Percentiles rank a stretch among this genome's conserved stretches.
These are phyloP conservation scores for Triplophysa yarkandensis DNA, from an alignment of 2,797 vertebrate species.

Conservation along the genomic window DNA sequence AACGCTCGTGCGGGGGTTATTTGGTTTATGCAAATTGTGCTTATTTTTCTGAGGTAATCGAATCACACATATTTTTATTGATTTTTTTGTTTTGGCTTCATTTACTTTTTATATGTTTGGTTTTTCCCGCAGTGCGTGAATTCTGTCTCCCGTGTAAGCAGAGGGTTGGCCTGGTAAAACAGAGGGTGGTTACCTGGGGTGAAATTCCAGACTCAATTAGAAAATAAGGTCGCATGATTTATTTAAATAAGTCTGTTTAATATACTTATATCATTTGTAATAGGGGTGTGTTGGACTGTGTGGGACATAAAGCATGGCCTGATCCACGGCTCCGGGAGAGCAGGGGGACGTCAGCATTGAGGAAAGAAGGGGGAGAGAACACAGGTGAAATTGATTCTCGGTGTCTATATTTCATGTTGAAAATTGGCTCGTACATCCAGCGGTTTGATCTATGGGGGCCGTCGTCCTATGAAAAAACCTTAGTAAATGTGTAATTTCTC, in stretches of 20 bases:
- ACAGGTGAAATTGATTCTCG: slow-evolving; percentile 95
- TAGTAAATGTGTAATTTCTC: slow-evolving; percentile 99
- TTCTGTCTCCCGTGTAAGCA: neutral
- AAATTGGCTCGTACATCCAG: slow-evolving; percentile 98
- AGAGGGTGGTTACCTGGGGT: slow-evolving; percentile 23
- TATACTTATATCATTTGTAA: slow-evolving; percentile 60
- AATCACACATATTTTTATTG: slow-evolving; percentile 19
- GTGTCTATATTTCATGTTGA: slow-evolving; percentile 99
- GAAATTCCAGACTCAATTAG: slow-evolving; percentile 52
- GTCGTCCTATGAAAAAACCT: slow-evolving; percentile 99
- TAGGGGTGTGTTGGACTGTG: slow-evolving; percentile 56
- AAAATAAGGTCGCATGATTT: slow-evolving; percentile 54
- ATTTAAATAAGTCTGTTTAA: slow-evolving; percentile 63
- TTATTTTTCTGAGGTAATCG: slow-evolving; percentile 1
- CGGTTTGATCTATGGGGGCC: slow-evolving; percentile 98
- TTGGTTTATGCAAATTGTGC: slow-evolving; percentile 28
- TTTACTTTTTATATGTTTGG: slow-evolving; percentile 27
- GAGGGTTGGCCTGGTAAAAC: slow-evolving; percentile 7
- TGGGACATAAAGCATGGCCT: slow-evolving; percentile 59
- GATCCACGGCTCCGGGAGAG: slow-evolving; percentile 60
- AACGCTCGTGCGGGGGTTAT: slow-evolving; percentile 4
- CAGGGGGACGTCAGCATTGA: slow-evolving; percentile 56
- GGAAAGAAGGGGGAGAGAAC: slow-evolving; percentile 70
- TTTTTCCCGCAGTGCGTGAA: slow-evolving; percentile 7
- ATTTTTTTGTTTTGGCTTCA: slow-evolving; percentile 24